A percentile compares a stretch with the other conserved stretches of the same genome.
These are phyloP conservation scores for Australoheros scitulus DNA, from an alignment of 2,113 vertebrate genomes.

Conservation along the genomic window DNA sequence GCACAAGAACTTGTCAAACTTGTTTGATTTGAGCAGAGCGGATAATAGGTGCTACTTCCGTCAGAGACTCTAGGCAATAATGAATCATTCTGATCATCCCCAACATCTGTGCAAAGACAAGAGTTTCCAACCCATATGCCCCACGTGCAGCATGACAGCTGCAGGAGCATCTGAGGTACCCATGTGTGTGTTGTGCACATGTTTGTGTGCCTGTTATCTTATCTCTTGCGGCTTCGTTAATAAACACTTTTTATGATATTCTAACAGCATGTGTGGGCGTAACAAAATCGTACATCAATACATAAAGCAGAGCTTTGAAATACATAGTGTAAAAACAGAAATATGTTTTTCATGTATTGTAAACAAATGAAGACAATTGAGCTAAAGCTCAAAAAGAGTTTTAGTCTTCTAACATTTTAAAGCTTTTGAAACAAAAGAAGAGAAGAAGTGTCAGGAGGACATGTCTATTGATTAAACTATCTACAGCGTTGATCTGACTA, in stretches of 20 bases:
- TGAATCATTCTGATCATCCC: slow-evolving; percentile 44
- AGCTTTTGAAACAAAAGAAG: not conserved
- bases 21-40: not conserved
- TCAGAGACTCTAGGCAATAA: not conserved
- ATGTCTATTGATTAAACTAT: not conserved
- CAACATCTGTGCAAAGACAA: slow-evolving; percentile 49
- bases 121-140: not conserved
- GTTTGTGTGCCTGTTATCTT: not conserved
- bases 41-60: not conserved
- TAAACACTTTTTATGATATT: not conserved
- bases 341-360: not conserved
- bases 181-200: not conserved
- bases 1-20: not conserved
- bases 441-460: not conserved
- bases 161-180: slow-evolving; percentile 35
- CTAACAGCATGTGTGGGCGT: not conserved
- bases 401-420: too few relatives aligned
- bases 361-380: not conserved
- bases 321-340: not conserved
- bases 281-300: not conserved
- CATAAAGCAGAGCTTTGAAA: not conserved
- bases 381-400: not conserved
- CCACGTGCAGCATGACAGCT: slow-evolving; percentile 41
- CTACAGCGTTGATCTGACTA: not conserved
- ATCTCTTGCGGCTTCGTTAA: not conserved